Percentiles rank a stretch among this genome's conserved stretches.
Evolutionary conservation across 2,113 vertebrate genomes (phyloP).

Genomic region (Globicephala melas): DNA sequence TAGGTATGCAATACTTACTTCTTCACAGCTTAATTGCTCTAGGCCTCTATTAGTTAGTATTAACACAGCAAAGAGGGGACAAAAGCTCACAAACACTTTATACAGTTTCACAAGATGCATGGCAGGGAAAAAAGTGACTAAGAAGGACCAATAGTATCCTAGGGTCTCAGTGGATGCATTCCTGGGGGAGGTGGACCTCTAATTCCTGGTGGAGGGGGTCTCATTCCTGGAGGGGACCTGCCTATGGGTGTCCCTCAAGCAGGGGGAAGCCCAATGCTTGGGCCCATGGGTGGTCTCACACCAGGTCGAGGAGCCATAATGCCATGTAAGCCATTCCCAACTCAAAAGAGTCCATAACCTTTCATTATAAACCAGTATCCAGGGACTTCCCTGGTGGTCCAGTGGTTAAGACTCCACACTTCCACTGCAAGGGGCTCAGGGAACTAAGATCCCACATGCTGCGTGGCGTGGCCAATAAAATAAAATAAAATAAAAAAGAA

Average conservation of each 20-base stretch:
- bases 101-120: neutral
- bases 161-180: neutral
- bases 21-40: neutral
- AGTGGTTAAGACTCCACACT: no score
- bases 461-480: no score
- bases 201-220: neutral
- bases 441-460: no score
- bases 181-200: neutral
- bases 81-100: neutral
- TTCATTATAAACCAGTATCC: neutral
- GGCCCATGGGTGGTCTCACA: neutral
- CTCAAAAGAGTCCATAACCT: neutral
- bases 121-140: neutral
- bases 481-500: no score
- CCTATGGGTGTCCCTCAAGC: neutral
- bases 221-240: neutral
- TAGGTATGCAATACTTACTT: neutral
- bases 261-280: neutral
- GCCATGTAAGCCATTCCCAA: neutral
- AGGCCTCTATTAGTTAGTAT: neutral
- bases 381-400: neutral
- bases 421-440: no score
- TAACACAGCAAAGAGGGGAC: neutral
- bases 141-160: neutral
- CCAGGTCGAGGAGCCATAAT: neutral